Base-by-base conservation (phyloP, 2,113 vertebrate genomes). In the Xenotilapia longispinis region DNA sequence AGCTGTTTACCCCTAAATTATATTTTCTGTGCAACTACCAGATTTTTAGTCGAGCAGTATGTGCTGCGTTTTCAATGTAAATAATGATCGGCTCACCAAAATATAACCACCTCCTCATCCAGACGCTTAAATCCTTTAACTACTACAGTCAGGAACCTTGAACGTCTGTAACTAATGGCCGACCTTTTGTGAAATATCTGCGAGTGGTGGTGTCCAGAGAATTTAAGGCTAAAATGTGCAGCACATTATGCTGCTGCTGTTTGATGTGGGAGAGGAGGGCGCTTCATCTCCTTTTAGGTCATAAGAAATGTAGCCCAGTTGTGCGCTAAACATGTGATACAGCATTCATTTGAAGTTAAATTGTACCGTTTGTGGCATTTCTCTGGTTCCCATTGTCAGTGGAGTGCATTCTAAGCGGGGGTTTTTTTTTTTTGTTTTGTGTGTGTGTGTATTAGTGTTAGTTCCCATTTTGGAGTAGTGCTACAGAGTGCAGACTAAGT, bases 1-100 rank as follows among this genome's bases (percentile, higher is more conserved):
- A 86, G 80, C 38, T 33, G 84, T 91, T 94, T 84, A 88, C 80
- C 28, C 10, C 75, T 84, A 19, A 78, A 28, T 78, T 33, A 51
- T n/a, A 13, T 78, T 78, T 78, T 33, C 26, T 51, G 73, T 51
- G 7, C 33, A 13, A 28, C 51, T 15, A 12, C 31, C 47, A 31
- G 75, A 53, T 47, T 78, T 68, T 51, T 78, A 78, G 45, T 51
- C 6, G 6, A 51, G 45, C 26, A 78, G 28, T 78, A 51, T 33
- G 45, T 51, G 17, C 45, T 49, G 47, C 17, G 11, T 78, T 51
- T 51, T 78, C 42, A 47, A 47, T 26, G 40, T 45, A 2, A 73
- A 73, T 73, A 73, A 73, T 47, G 40, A 73, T 45, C 6, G 1
- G 14, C 9, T 47, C 40, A 47, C 4, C 40, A 6, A 73, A 45